Percentiles rank a stretch among this genome's conserved stretches.
Evolutionary conservation across 2,797 vertebrate species (phyloP).

Genomic region (Neosalanx taihuensis): DNA sequence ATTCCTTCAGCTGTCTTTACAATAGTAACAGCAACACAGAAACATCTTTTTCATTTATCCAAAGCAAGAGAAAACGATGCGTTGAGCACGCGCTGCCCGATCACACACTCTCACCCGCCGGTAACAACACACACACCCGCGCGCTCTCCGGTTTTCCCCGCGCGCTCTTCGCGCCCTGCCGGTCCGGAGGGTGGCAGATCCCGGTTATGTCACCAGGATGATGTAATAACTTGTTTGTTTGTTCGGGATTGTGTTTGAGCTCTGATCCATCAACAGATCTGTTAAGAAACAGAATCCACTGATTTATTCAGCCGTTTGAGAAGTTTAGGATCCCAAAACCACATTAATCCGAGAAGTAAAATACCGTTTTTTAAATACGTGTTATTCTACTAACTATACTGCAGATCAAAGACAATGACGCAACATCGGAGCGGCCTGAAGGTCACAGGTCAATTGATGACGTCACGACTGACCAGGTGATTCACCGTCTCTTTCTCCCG

Average conservation of each 20-base stretch:
- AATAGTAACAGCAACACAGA: constrained; percentile 9
- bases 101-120: neutral
- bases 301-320: constrained; percentile 30
- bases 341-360: too few relatives aligned
- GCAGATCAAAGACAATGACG: too few relatives aligned
- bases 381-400: too few relatives aligned
- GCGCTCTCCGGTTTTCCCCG: constrained; percentile 20
- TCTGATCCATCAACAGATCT: constrained; percentile 41
- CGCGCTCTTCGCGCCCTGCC: constrained; percentile 40
- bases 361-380: too few relatives aligned
- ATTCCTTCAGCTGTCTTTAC: constrained; percentile 42
- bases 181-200: constrained; percentile 46
- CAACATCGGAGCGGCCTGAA: too few relatives aligned
- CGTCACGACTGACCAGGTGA: too few relatives aligned
- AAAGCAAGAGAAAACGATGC: constrained; percentile 43
- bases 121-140: neutral
- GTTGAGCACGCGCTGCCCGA: constrained; percentile 29
- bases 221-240: constrained; percentile 56
- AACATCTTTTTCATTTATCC: constrained; percentile 14
- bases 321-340: neutral
- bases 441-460: too few relatives aligned
- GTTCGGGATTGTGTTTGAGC: constrained; percentile 56
- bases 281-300: constrained; percentile 64
- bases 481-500: too few relatives aligned
- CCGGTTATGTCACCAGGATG: constrained; percentile 74